Percentiles rank a stretch among this genome's conserved stretches.
Conservation (phyloP, 2,113 vertebrate species). For the Myxocyprinus asiaticus region DNA sequence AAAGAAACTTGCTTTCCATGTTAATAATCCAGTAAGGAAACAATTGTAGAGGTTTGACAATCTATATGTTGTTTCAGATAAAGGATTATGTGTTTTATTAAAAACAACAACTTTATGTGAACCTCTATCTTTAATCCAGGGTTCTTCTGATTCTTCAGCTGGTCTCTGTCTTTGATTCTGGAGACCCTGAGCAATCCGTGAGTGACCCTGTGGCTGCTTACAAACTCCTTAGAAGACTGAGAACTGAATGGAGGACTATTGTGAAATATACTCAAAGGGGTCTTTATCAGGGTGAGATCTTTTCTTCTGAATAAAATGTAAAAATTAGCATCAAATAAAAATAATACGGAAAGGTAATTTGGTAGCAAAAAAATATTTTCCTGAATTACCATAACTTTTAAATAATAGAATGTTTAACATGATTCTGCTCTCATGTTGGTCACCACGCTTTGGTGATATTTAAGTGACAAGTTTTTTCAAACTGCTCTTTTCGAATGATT, state of each 20-base stretch:
- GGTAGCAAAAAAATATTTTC: neutral
- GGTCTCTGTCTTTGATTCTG: neutral
- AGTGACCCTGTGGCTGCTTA: conserved; percentile 43
- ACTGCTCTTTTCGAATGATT: too few relatives aligned
- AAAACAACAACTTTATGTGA: neutral
- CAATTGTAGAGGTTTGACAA: neutral
- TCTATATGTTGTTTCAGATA: neutral
- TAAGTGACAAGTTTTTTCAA: too few relatives aligned
- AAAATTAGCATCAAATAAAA: neutral
- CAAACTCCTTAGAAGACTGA: conserved; percentile 38
- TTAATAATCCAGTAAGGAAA: too few relatives aligned
- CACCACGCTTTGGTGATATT: too few relatives aligned
- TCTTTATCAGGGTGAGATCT: conserved; percentile 11
- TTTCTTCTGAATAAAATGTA: neutral
- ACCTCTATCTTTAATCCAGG: neutral
- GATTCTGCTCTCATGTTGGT: too few relatives aligned
- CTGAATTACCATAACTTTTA: too few relatives aligned
- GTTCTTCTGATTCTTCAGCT: neutral
- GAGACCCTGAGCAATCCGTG: neutral
- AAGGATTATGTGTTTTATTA: neutral
- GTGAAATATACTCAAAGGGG: neutral
- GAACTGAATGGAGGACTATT: neutral
- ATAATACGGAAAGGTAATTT: neutral
- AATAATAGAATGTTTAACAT: too few relatives aligned
- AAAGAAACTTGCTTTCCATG: too few relatives aligned